A percentile compares a stretch with the other conserved stretches of the same genome.
These are phyloP conservation scores for Engraulis encrasicolus DNA, from an alignment of 2,113 vertebrate species.

Conservation along the genomic window DNA sequence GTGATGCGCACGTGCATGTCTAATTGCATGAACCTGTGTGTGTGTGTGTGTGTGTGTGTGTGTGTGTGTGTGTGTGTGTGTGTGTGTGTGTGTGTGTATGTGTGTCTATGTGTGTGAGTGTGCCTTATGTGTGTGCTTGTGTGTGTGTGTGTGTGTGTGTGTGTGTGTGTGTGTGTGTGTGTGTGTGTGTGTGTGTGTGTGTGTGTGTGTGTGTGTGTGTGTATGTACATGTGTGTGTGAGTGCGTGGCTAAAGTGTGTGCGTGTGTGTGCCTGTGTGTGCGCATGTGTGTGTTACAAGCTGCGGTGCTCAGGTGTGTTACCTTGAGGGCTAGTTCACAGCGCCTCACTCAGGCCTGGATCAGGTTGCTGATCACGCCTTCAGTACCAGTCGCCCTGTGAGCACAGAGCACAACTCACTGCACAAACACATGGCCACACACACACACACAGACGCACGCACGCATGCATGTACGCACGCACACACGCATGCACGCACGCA, in stretches of 20 bases:
- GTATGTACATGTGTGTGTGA: background rate
- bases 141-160: background rate
- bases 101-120: no score
- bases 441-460: background rate
- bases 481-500: background rate
- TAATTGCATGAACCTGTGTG: no score
- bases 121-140: background rate
- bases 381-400: background rate
- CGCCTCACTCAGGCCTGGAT: background rate
- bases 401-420: background rate
- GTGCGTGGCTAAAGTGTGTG: background rate
- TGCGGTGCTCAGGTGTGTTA: background rate
- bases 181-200: background rate
- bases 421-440: background rate
- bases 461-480: background rate
- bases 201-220: background rate
- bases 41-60: background rate
- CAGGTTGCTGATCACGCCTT: no score
- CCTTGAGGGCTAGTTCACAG: background rate
- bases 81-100: background rate
- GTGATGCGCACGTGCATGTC: no score
- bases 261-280: background rate
- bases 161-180: background rate
- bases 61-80: constrained; percentile 5
- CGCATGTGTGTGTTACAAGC: background rate